Evolutionary conservation across 2,888 invertebrate genomes (phyloP), one percentile per base, ranked within the genome.

Genomic region (Idaea straminata): DNA sequence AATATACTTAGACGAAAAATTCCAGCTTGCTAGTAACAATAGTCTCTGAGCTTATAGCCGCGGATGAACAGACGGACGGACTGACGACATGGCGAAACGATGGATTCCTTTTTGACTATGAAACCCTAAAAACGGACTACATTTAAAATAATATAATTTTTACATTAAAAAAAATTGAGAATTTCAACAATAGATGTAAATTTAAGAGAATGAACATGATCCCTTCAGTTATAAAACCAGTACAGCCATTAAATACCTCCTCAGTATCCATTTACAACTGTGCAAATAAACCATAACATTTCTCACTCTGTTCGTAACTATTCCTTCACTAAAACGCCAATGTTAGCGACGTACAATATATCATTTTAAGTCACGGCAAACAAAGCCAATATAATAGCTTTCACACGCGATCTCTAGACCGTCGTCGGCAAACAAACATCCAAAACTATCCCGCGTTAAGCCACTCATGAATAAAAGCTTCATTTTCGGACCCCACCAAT

Each of bases 381-480:
- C 89, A 91, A 86, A 86, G 86, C 82, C 86, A 85, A 86, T 86
- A 86, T 87, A 87, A 88, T 89, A 89, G 88, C 88, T 88, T 90
- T 91, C 91, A 89, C 92, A 91, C 91, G 91, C 90, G 89, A 87
- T 86, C 88, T 86, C 83, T 80, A 85, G 87, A 80, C 82, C 83
- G 83, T 81, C 87, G 86, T 86, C 83, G 83, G 83, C 79, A 89
- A 91, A 91, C 91, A 91, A 90, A 90, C 89, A 87, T 80, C 79
- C 83, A 86, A 83, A 89, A 89, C 90, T 91, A 90, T 90, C 87
- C 87, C 84, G 84, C 83, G 84, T 80, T 91, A 89, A 90, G 91
- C 88, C 86, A 87, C 89, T 91, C 91, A 91, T 91, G 91, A 91
- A 91, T 91, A 91, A 89, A 90, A 89, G 87, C 88, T 87, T 87